Conservation (phyloP, 37 sponge, comb jelly and placozoan species). For the Cliona cf. orientalis region DNA sequence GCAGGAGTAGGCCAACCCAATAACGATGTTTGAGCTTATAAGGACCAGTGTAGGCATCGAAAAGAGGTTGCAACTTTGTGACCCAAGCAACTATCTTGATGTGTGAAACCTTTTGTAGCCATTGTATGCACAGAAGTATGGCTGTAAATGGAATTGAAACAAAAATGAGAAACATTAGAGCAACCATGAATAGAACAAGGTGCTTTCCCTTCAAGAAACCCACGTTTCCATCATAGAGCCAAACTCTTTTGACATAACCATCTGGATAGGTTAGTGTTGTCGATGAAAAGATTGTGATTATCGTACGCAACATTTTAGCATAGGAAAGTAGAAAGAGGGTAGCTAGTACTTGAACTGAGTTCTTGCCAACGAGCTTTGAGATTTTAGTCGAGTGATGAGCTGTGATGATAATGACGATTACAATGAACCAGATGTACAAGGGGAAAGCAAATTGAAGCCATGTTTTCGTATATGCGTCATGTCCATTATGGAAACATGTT, state of each 20-base stretch:
- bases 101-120: neutral
- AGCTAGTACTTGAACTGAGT: neutral
- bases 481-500: no score
- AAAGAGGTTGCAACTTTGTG: neutral
- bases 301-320: neutral
- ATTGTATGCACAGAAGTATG: neutral
- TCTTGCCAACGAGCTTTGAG: neutral
- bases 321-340: neutral
- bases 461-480: no score
- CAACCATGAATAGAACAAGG: neutral
- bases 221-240: neutral
- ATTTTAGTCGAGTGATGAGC: no score
- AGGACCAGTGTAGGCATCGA: constrained; percentile 15
- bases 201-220: neutral
- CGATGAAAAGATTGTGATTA: neutral
- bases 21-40: constrained; percentile 10
- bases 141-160: neutral
- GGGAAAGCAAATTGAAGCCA: no score
- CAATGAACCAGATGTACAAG: no score
- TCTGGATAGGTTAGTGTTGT: neutral
- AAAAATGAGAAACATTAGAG: neutral
- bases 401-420: no score
- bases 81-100: neutral
- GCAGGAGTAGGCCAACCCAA: constrained; percentile 1
- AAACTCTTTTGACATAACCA: neutral